Evolutionary conservation across 2,113 vertebrate species (phyloP).

Genomic region (Ibidorhyncha struthersii): DNA sequence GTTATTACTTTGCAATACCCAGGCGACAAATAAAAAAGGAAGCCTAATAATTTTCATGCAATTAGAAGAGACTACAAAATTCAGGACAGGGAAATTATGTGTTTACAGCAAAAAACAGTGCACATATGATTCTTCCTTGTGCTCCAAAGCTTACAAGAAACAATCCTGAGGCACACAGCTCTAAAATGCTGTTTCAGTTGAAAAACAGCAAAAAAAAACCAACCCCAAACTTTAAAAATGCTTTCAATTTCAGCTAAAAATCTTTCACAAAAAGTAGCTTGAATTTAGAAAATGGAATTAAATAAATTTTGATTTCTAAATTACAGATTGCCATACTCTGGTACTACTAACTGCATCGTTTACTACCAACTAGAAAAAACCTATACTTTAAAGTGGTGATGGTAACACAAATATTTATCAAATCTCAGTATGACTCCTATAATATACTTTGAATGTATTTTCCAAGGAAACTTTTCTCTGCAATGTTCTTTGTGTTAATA

Average conservation of each 20-base stretch:
- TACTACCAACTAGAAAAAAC: neutral
- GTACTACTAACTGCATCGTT: neutral
- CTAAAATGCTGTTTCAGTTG: neutral
- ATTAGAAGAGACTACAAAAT: neutral
- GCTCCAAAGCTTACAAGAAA: neutral
- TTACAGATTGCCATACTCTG: neutral
- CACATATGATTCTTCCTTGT: neutral
- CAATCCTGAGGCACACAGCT: neutral
- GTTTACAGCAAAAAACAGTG: neutral
- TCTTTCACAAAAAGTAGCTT: neutral
- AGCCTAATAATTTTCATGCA: neutral
- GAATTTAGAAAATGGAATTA: neutral
- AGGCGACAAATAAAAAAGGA: neutral
- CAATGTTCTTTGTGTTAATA: neutral
- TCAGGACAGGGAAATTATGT: neutral
- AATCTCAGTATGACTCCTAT: neutral
- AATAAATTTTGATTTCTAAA: neutral
- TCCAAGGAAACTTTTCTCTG: neutral
- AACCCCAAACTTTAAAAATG: neutral
- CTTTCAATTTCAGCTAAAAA: neutral
- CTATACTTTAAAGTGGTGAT: neutral
- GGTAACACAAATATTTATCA: neutral
- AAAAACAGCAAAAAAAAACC: neutral
- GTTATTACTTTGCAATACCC: neutral
- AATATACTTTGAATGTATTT: neutral